Evolutionary conservation across 2,797 vertebrate genomes (phyloP).

Genomic region (Myotis findleyi): DNA sequence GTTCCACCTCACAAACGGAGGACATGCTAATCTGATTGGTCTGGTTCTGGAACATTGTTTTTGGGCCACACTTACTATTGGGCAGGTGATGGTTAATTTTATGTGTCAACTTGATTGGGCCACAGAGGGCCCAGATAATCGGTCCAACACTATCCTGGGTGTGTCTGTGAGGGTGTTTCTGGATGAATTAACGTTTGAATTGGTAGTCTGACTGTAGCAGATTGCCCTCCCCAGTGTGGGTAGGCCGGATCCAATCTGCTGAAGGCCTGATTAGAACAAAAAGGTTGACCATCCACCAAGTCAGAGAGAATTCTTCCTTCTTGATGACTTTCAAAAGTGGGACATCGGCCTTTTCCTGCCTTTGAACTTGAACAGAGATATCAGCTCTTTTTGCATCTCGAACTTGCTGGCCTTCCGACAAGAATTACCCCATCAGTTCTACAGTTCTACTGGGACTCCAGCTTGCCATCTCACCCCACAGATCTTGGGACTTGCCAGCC

Average conservation of each 20-base stretch:
- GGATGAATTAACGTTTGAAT: not conserved
- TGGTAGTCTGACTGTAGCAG: not conserved
- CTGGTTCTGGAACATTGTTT: not conserved
- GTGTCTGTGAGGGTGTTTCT: not conserved
- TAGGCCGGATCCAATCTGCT: not conserved
- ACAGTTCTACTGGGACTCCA: not conserved
- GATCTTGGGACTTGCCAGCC: not conserved
- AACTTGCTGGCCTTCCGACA: not conserved
- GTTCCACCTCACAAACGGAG: not conserved
- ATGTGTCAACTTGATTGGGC: not conserved
- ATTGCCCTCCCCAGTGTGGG: not conserved
- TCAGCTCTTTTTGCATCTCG: not conserved
- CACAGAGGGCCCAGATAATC: not conserved
- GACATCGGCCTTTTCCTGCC: not conserved
- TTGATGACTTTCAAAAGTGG: not conserved
- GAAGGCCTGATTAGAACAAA: not conserved
- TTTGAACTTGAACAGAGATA: not conserved
- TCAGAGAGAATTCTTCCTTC: not conserved
- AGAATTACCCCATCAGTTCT: not conserved
- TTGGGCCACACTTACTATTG: not conserved
- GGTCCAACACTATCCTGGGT: not conserved
- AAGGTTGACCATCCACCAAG: not conserved
- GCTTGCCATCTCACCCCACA: not conserved
- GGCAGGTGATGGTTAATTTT: not conserved
- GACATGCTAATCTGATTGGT: not conserved